Evolutionary conservation across 2,888 invertebrate species (phyloP).

Genomic region (Scrobipalpa atriplicella): DNA sequence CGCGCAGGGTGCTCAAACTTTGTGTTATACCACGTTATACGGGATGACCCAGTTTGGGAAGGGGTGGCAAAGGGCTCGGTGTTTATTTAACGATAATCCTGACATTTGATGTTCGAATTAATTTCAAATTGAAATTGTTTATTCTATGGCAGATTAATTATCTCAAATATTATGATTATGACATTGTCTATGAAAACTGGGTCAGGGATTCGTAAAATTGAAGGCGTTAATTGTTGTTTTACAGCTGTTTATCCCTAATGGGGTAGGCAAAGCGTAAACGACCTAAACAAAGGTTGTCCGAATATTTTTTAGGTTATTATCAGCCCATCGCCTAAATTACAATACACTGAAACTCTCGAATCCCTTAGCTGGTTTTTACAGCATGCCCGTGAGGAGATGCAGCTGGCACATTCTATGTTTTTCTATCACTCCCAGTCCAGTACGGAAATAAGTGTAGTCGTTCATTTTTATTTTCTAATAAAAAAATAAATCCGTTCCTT

Average conservation of each 20-base stretch:
- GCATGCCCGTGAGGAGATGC: too few species aligned
- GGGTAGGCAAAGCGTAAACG: too few species aligned
- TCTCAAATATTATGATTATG: neutral
- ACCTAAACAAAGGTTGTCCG: too few species aligned
- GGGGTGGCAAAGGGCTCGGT: neutral
- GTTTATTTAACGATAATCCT: slow-evolving; percentile 11
- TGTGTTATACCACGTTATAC: neutral
- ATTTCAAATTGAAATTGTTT: slow-evolving; percentile 10
- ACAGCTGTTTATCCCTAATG: too few species aligned
- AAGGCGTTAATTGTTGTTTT: neutral
- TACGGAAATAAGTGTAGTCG: too few species aligned
- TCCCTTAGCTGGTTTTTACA: too few species aligned
- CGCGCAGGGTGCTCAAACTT: slow-evolving; percentile 5
- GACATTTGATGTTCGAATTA: slow-evolving; percentile 10
- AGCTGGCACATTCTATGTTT: too few species aligned
- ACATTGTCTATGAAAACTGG: neutral
- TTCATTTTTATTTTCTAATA: neutral
- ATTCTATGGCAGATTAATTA: slow-evolving; percentile 1
- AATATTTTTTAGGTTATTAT: too few species aligned
- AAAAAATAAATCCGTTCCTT: neutral
- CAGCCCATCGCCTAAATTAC: too few species aligned
- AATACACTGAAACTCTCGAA: too few species aligned
- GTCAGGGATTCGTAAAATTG: neutral
- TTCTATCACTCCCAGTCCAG: too few species aligned
- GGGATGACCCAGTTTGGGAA: slow-evolving; percentile 9